Conservation (phyloP, 2,797 vertebrate species). For the Coracias cyanogaster region DNA sequence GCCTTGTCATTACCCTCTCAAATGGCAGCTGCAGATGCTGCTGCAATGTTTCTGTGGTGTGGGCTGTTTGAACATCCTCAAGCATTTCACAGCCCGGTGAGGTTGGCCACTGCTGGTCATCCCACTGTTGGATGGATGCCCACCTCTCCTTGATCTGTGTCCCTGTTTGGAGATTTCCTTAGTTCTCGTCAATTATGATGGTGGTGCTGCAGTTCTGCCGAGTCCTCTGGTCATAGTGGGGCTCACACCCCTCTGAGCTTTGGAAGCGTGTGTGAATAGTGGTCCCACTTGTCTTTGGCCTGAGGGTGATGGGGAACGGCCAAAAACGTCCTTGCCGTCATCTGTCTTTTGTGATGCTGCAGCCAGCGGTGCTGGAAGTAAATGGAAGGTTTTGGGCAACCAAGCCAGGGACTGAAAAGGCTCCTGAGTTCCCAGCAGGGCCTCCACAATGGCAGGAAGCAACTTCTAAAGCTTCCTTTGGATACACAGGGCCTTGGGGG, state of each 20-base stretch:
- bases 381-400: slow-evolving; percentile 17
- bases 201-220: accelerated
- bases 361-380: neutral
- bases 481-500: slow-evolving; percentile 39
- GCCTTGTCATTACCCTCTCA: neutral
- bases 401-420: slow-evolving; percentile 39
- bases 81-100: neutral
- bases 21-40: neutral
- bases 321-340: neutral
- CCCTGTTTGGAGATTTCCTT: neutral
- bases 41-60: neutral
- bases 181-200: neutral
- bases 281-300: accelerated
- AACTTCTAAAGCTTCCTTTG: slow-evolving; percentile 65
- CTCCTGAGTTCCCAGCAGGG: slow-evolving; percentile 59
- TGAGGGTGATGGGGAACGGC: neutral
- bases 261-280: neutral
- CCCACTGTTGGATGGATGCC: neutral
- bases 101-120: neutral
- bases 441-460: slow-evolving; percentile 69
- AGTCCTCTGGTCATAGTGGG: neutral
- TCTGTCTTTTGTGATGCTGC: neutral
- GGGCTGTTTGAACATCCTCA: neutral
- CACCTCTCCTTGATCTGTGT: neutral
- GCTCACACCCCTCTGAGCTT: neutral